Evolutionary conservation across 2,888 invertebrate genomes (phyloP), one percentile per base, ranked within the genome.

Genomic region (Nomada hirtipes): DNA sequence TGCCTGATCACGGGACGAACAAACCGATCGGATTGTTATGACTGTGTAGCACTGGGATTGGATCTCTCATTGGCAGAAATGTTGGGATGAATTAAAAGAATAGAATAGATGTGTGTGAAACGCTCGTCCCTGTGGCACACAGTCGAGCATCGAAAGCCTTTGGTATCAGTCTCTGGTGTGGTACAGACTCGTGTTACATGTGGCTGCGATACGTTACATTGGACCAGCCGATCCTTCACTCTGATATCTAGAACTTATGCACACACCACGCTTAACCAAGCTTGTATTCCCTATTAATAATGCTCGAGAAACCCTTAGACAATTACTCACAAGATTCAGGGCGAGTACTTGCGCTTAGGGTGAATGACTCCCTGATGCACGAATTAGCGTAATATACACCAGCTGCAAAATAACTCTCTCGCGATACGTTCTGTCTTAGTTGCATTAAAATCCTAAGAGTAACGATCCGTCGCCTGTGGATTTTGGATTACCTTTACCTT

Each of bases 271-370:
- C 79, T 84, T 85, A 63, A 55, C 74, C 70, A 57, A 70, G 70
- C 79, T 74, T 81, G 36, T 71, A 20, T 67, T 67, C 26, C 42
- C 53, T 55, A 36, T 59, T 57, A 20, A 44, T 55, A 26, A 47
- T 44, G 23, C 60, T 74, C 55, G 50, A 79, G 52, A 72, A 74
- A 80, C 76, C 79, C 86, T 85, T 79, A 76, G 75, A 87, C 83
- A 88, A 88, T 82, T 88, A 87, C 84, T 88, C 86, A 84, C 76
- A 88, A 79, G 61, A 82, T 80, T 84, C 81, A 84, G 82, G 64
- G 84, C 83, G 87, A 88, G 84, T 86, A 88, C 77, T 87, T 87
- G 83, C 86, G 76, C 67, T 79, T 84, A 79, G 80, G 75, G 65
- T 73, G 64, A 74, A 82, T 60, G 76, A 53, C 61, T 59, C 76